A percentile compares a stretch with the other conserved stretches of the same genome.
Evolutionary conservation across 1,140 invertebrate genomes (phyloP).

Genomic region (Polypedilum pembai): DNA sequence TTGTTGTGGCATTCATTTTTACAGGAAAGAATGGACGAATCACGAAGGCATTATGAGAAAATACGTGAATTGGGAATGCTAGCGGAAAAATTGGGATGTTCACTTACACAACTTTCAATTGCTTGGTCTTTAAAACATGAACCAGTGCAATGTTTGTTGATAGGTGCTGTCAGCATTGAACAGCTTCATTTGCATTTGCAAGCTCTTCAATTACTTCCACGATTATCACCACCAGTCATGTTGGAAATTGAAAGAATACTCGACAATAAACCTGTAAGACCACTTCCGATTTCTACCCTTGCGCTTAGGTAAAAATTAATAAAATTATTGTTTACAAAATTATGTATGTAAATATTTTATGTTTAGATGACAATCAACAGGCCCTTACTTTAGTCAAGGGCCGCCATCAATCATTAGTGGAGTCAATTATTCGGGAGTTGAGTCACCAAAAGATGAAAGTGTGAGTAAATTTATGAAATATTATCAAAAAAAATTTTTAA

Average conservation of each 20-base stretch:
- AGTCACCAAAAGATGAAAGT: constrained; percentile 52
- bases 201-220: constrained; percentile 71
- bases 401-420: constrained; percentile 43
- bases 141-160: constrained; percentile 86
- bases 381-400: constrained; percentile 33
- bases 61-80: constrained; percentile 68
- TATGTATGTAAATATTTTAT: not conserved
- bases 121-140: constrained; percentile 97
- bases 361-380: constrained; percentile 12
- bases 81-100: constrained; percentile 81
- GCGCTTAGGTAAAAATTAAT: not conserved
- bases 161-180: constrained; percentile 85
- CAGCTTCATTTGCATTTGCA: constrained; percentile 61
- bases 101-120: constrained; percentile 83
- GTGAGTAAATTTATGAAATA: constrained; percentile 41
- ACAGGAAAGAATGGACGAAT: constrained; percentile 53
- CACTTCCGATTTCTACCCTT: constrained; percentile 79
- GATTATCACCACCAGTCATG: constrained; percentile 77
- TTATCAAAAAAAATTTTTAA: not conserved
- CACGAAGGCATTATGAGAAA: constrained; percentile 63
- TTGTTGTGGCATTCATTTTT: constrained; percentile 35
- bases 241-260: constrained; percentile 84
- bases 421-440: constrained; percentile 43
- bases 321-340: not conserved
- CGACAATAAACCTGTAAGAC: constrained; percentile 84